phyloP scores from a whole-genome alignment of 2,888 invertebrate species.

The Ceratothoa steindachneri region DNA sequence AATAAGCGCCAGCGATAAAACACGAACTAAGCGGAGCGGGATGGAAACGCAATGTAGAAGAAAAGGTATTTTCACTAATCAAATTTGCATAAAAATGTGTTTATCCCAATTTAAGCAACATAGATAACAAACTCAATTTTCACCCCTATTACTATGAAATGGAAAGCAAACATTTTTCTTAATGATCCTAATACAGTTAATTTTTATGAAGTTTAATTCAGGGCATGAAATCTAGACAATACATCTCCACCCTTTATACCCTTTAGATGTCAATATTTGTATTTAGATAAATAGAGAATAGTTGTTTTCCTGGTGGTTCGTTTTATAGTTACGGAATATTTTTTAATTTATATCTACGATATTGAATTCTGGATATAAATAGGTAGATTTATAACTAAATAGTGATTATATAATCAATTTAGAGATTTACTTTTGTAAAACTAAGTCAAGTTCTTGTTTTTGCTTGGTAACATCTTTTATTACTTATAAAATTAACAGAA shows the following conservation, averaged over 20 bases:
- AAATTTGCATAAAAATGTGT: constrained; percentile 13
- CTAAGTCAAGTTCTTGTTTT: too few species aligned
- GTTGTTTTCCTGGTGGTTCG: too few species aligned
- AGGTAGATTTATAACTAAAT: too few species aligned
- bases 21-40: background rate
- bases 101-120: constrained; percentile 11
- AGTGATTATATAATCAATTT: too few species aligned
- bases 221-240: background rate
- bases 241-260: background rate
- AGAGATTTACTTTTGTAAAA: too few species aligned
- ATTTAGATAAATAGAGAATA: too few species aligned
- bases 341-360: too few species aligned
- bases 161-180: background rate
- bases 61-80: background rate
- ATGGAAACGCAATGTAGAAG: background rate
- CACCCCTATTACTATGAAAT: constrained; percentile 1
- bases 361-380: too few species aligned
- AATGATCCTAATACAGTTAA: background rate
- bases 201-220: constrained; percentile 9
- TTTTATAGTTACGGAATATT: too few species aligned
- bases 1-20: background rate
- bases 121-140: constrained; percentile 12
- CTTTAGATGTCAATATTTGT: too few species aligned
- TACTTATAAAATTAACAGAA: too few species aligned
- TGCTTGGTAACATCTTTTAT: too few species aligned